phyloP scores from a whole-genome alignment of 2,888 invertebrate species.

The Aleiodes testaceus region DNA sequence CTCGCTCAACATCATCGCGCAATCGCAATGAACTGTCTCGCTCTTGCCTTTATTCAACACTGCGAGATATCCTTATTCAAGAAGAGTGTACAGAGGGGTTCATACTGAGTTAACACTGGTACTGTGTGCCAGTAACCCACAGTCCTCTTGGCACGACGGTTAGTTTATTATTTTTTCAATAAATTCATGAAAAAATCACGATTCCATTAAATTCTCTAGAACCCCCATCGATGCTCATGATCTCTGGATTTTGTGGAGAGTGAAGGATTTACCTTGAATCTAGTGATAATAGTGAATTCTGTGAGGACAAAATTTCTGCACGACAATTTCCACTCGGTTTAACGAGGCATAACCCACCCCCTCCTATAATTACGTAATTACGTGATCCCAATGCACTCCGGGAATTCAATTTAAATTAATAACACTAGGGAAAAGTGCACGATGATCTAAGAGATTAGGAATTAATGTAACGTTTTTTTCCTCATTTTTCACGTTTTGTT shows the following conservation, averaged over 20 bases:
- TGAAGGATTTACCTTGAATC: constrained; percentile 2
- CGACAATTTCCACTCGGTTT: background rate
- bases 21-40: constrained; percentile 28
- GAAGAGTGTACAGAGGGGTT: constrained; percentile 14
- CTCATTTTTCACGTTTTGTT: constrained; percentile 22
- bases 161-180: constrained; percentile 57
- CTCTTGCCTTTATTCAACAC: constrained; percentile 17
- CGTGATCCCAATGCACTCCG: constrained; percentile 31
- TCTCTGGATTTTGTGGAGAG: background rate
- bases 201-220: no score
- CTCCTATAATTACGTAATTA: constrained; percentile 48
- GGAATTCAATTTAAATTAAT: no score
- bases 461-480: background rate
- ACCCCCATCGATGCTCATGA: background rate
- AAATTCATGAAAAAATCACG: background rate
- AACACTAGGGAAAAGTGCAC: no score
- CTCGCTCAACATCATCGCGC: constrained; percentile 43
- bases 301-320: background rate
- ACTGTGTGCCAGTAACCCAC: constrained; percentile 71
- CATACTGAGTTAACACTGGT: constrained; percentile 56
- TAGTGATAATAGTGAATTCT: background rate
- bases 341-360: constrained; percentile 31
- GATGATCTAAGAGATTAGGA: background rate
- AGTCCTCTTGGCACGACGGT: constrained; percentile 67
- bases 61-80: constrained; percentile 9